Base-by-base conservation (phyloP, 2,797 vertebrate genomes). In the Chiroxiphia lanceolata region DNA sequence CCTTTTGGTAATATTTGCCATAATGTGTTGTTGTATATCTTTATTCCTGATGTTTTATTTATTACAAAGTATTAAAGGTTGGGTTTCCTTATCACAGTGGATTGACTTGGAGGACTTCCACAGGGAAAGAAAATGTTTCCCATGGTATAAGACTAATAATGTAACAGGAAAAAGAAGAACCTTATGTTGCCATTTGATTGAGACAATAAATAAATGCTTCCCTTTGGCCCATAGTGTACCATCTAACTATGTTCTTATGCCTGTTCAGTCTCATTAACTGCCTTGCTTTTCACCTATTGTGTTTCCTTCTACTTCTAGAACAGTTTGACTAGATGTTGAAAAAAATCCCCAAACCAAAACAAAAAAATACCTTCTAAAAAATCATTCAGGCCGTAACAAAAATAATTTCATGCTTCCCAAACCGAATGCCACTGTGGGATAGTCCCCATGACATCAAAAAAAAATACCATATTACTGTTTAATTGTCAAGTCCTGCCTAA, bases 21-120 rank as follows among this genome's bases (percentile, higher is more conserved):
- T 79, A 88, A 94, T 74, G 74, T 74, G 44, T 40, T 94, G 79
- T 42, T 90, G 70, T 90, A 6, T 78, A 47, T 90, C 85, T 82
- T 89, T 86, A 91, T 77, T 94, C 80, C 56, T 42, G 10, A 94
- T 96, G 51, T 94, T 96, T 97, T 94, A 96, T 97, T 96, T 94
- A 96, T 96, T 71, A 88, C 15, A 20, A 80, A 90, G 64, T 93
- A 95, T 93, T 86, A 94, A 93, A 94, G 89, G 93, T 53, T 89
- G 54, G 17, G 40, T 64, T 94, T 91, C 63, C 68, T 90, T 89
- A 81, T 2, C 4, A 9, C 21, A 33, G 44, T 79, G 67, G 67
- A 79, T 53, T 77, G 60, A 84, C 74, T 84, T 31, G 63, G 74
- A 94, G 56, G 60, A 86, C 33, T 65, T 93, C 83, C 85, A 93